Evolutionary conservation across 2,888 invertebrate species (phyloP).

Genomic region (Coelopa pilipes): DNA sequence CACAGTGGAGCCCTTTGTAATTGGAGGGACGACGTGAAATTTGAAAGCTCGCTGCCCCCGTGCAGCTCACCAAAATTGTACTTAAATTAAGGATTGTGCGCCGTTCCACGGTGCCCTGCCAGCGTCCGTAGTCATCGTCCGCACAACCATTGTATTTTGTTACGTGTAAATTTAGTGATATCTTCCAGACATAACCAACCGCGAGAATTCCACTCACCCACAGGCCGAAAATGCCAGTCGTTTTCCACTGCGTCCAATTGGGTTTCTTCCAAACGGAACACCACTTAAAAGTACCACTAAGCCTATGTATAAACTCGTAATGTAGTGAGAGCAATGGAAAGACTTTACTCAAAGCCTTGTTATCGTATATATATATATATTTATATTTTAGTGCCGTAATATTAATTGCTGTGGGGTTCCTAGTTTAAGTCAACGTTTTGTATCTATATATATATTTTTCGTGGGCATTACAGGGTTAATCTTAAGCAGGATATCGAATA

Average conservation of each 20-base stretch:
- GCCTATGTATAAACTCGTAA: too few relatives aligned
- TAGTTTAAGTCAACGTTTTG: background rate
- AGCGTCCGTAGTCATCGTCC: background rate
- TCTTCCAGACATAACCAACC: background rate
- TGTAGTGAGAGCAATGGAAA: background rate
- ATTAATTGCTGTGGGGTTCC: background rate
- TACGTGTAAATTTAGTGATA: background rate
- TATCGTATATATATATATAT: background rate
- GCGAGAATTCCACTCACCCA: background rate
- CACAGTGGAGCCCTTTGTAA: conserved; percentile 14
- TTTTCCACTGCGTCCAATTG: background rate
- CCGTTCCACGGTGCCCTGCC: conserved; percentile 14
- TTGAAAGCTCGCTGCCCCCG: background rate
- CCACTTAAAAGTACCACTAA: background rate
- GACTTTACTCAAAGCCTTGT: background rate
- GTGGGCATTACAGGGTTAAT: background rate
- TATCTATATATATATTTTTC: background rate
- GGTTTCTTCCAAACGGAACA: background rate
- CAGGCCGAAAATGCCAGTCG: background rate
- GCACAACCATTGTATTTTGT: conserved; percentile 7
- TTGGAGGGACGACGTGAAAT: background rate
- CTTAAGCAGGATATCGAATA: background rate
- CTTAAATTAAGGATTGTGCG: background rate
- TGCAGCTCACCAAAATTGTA: background rate
- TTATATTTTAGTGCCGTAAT: background rate